These are phyloP conservation scores for Hippocampus kuda DNA, from an alignment of 2,797 vertebrate genomes.

Conservation along the genomic window DNA sequence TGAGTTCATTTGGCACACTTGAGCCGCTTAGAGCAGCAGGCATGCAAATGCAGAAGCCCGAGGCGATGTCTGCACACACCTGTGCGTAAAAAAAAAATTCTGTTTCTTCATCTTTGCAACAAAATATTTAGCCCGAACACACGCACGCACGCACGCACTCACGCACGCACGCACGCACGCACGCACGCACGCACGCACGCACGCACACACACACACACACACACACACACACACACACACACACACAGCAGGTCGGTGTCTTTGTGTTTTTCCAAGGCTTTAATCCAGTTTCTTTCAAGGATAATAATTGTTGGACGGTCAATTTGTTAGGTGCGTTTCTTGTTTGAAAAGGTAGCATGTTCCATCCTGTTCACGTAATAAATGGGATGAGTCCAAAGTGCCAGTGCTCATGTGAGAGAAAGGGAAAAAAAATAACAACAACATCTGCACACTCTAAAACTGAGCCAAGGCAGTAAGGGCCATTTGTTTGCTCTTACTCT, in stretches of 20 bases:
- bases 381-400: slow-evolving; percentile 31
- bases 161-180: background rate
- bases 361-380: slow-evolving; percentile 64
- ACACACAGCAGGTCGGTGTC: background rate
- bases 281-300: background rate
- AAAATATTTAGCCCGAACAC: slow-evolving; percentile 20
- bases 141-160: too few species aligned
- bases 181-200: background rate
- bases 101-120: background rate
- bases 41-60: slow-evolving; percentile 32
- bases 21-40: slow-evolving; percentile 38
- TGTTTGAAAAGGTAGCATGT: slow-evolving; percentile 45
- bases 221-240: background rate
- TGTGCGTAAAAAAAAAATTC: background rate
- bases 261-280: background rate
- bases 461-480: background rate
- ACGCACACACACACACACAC: background rate
- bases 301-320: slow-evolving; percentile 38
- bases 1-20: slow-evolving; percentile 21
- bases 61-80: slow-evolving; percentile 30
- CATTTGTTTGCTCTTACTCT: background rate
- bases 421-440: background rate
- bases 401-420: slow-evolving; percentile 16
- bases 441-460: background rate
- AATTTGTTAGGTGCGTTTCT: slow-evolving; percentile 43